Conservation (phyloP, 2,797 vertebrate species). For the Carcharodon carcharias region DNA sequence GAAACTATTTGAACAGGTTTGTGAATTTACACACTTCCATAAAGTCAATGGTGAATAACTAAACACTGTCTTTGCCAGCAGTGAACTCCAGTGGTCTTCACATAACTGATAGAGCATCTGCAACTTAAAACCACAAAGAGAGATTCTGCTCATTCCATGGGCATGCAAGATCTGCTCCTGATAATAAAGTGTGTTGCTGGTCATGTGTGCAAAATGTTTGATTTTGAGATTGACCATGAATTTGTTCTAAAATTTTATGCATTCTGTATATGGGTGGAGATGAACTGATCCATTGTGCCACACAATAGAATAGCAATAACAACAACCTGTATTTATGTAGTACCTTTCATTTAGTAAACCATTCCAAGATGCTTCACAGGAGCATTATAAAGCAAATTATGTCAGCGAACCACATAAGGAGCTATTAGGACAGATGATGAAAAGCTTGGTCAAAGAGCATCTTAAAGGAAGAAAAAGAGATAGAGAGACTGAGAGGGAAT, state of each 20-base stretch:
- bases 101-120: not conserved
- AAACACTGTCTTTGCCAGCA: not conserved
- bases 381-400: not conserved
- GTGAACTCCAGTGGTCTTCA: not conserved
- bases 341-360: not conserved
- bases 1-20: not conserved
- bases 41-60: not conserved
- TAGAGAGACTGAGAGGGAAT: not conserved
- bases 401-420: too few relatives aligned
- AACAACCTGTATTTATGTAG: not conserved
- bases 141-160: not conserved
- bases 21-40: too few relatives aligned
- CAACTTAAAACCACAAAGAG: not conserved
- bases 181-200: not conserved
- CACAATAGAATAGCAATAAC: not conserved
- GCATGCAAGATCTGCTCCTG: not conserved
- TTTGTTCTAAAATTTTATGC: not conserved
- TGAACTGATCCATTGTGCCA: not conserved
- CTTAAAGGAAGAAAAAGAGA: not conserved
- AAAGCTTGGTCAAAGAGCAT: not conserved
- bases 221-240: not conserved
- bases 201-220: not conserved
- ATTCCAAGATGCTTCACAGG: not conserved
- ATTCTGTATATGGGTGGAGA: not conserved
- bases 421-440: not conserved